Percentiles rank a stretch among this genome's conserved stretches.
Evolutionary conservation across 1,140 invertebrate genomes (phyloP).

Genomic region (Whitmania pigra): DNA sequence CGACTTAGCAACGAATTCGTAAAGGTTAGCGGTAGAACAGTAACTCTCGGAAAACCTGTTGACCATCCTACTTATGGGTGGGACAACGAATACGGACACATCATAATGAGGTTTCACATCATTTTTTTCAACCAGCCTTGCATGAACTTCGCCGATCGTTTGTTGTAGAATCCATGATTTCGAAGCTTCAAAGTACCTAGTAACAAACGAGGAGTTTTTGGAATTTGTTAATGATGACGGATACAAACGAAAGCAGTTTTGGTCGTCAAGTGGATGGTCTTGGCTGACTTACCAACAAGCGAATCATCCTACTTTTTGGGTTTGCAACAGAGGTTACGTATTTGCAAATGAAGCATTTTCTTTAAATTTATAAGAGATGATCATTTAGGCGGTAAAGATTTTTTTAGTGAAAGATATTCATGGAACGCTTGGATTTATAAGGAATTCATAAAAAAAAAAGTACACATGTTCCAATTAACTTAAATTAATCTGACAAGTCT

Average conservation of each 20-base stretch:
- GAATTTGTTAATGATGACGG: slow-evolving; percentile 39
- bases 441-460: too few species aligned
- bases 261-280: slow-evolving; percentile 39
- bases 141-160: background rate
- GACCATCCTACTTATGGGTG: slow-evolving; percentile 41
- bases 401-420: too few species aligned
- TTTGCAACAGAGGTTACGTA: slow-evolving; percentile 35
- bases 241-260: slow-evolving; percentile 33
- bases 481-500: too few species aligned
- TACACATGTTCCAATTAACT: too few species aligned
- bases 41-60: slow-evolving; percentile 37
- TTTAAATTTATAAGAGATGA: too few species aligned
- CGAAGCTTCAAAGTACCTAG: slow-evolving; percentile 35
- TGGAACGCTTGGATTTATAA: too few species aligned
- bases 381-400: too few species aligned
- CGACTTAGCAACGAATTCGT: slow-evolving; percentile 31
- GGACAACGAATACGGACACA: slow-evolving; percentile 41
- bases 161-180: slow-evolving; percentile 37
- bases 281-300: slow-evolving; percentile 36
- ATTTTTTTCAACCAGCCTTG: background rate
- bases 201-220: slow-evolving; percentile 38
- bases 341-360: too few species aligned
- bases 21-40: slow-evolving; percentile 27
- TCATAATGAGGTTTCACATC: slow-evolving; percentile 29
- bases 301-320: slow-evolving; percentile 39